Evolutionary conservation across 2,888 invertebrate genomes (phyloP).

Genomic region (Synanthedon myopaeformis): DNA sequence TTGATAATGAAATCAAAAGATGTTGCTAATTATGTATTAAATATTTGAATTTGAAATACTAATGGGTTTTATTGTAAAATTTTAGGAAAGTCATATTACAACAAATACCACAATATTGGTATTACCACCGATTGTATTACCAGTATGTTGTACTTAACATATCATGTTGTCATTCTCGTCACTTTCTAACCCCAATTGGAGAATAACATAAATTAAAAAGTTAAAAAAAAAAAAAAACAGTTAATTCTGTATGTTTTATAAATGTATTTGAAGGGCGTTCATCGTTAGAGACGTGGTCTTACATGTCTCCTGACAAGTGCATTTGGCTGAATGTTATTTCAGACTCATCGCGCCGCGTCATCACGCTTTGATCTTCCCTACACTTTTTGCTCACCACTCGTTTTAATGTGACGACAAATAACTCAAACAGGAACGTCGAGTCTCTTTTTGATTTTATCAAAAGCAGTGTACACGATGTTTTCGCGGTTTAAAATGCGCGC

Average conservation of each 20-base stretch:
- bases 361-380: conserved; percentile 53
- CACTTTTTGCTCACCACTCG: conserved; percentile 59
- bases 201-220: too few species aligned
- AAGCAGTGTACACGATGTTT: conserved; percentile 37
- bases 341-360: conserved; percentile 46
- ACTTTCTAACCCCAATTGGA: too few species aligned
- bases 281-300: conserved; percentile 5
- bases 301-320: conserved; percentile 29
- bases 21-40: too few species aligned
- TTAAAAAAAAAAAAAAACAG: not conserved
- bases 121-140: too few species aligned
- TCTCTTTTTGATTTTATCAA: conserved; percentile 58
- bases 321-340: conserved; percentile 50
- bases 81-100: too few species aligned
- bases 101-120: too few species aligned
- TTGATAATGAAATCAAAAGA: too few species aligned
- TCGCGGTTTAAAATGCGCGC: conserved; percentile 45
- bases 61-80: too few species aligned
- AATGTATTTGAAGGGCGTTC: conserved; percentile 8
- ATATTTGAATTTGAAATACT: too few species aligned
- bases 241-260: not conserved
- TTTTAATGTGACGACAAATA: conserved; percentile 67
- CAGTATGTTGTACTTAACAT: too few species aligned
- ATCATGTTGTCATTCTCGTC: too few species aligned
- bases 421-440: conserved; percentile 50